These are phyloP conservation scores for Drosophila helvetica DNA, from an alignment of 2,888 invertebrate species.

Conservation along the genomic window DNA sequence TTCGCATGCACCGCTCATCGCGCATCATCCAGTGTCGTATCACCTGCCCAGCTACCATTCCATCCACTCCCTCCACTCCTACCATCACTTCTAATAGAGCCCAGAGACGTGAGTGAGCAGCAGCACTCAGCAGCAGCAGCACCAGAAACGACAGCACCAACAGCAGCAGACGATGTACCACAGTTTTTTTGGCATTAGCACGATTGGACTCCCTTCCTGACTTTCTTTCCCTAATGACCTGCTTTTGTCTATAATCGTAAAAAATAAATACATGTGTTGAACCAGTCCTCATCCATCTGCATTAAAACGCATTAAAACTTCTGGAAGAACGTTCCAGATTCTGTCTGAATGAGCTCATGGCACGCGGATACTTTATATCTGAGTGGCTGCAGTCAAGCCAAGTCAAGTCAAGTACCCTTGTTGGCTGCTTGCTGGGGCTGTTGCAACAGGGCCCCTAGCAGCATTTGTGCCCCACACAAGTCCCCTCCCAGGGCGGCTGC, in stretches of 20 bases:
- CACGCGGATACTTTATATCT: neutral
- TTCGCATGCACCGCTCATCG: slow-evolving; percentile 66
- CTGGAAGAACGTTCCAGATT: neutral
- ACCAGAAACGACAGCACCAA: slow-evolving; percentile 4
- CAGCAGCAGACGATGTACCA: slow-evolving; percentile 7
- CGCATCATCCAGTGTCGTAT: slow-evolving; percentile 70
- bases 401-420: neutral
- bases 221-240: slow-evolving; percentile 10
- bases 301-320: neutral
- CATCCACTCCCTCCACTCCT: slow-evolving; percentile 54
- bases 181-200: slow-evolving; percentile 10
- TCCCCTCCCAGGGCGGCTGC: neutral
- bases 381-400: neutral
- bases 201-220: slow-evolving; percentile 1
- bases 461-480: too few species aligned
- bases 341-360: neutral
- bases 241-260: slow-evolving; percentile 59
- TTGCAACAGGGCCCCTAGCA: neutral
- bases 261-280: slow-evolving; percentile 1
- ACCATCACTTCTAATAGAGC: slow-evolving; percentile 66
- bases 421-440: neutral
- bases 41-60: slow-evolving; percentile 76
- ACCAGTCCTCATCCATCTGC: neutral
- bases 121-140: neutral
- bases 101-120: slow-evolving; percentile 12